Percentiles rank a stretch among this genome's conserved stretches.
Conservation (phyloP, 1,140 invertebrate genomes). For the Sinella curviseta region DNA sequence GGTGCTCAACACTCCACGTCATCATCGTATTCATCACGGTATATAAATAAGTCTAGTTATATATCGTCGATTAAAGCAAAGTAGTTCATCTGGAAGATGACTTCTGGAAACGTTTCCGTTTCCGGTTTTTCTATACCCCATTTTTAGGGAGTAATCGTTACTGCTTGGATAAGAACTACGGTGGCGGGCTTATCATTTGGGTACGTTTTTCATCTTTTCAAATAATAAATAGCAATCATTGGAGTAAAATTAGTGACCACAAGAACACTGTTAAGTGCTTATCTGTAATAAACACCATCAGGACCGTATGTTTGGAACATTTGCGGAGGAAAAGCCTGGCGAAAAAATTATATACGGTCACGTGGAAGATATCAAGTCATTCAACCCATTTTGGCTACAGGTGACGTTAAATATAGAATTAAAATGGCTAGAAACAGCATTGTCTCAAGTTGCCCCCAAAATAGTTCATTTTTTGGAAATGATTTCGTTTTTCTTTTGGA, state of each 20-base stretch:
- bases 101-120: too few species aligned
- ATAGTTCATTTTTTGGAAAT: too few species aligned
- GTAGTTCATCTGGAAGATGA: too few species aligned
- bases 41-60: too few species aligned
- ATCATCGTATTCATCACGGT: constrained; percentile 61
- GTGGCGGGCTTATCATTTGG: constrained; percentile 83
- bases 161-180: constrained; percentile 85
- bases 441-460: background rate
- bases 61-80: too few species aligned
- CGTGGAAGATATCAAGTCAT: constrained; percentile 65
- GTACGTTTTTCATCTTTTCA: background rate
- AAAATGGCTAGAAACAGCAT: too few species aligned
- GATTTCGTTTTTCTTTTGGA: too few species aligned
- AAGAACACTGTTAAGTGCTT: too few species aligned
- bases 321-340: constrained; percentile 67
- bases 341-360: constrained; percentile 81
- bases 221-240: too few species aligned
- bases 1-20: constrained; percentile 82
- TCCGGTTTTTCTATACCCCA: too few species aligned
- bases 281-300: too few species aligned
- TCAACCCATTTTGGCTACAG: constrained; percentile 77
- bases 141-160: constrained; percentile 71
- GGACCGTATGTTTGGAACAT: constrained; percentile 82
- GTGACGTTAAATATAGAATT: constrained; percentile 62
- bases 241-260: too few species aligned